Percentiles rank a stretch among this genome's conserved stretches.
These are phyloP conservation scores for Paramormyrops kingsleyae DNA, from an alignment of 2,113 vertebrate species.

Conservation along the genomic window DNA sequence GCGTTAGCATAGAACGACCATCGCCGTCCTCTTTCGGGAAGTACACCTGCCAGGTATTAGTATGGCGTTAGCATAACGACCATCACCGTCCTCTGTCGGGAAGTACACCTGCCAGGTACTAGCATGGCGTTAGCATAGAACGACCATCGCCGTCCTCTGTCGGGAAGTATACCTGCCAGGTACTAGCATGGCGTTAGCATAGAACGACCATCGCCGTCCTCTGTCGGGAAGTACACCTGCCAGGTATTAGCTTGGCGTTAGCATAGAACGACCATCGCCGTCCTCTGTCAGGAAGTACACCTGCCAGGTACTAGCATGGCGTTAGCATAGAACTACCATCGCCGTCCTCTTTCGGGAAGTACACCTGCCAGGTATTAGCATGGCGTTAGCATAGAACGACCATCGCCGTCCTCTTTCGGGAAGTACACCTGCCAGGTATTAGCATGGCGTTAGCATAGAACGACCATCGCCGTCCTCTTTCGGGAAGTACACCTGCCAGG, in stretches of 20 bases:
- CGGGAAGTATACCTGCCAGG: not conserved
- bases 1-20: no score
- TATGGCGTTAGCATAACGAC: not conserved
- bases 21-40: not conserved
- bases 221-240: not conserved
- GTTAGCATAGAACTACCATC: not conserved
- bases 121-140: not conserved
- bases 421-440: not conserved
- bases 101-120: conserved; percentile 72
- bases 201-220: not conserved
- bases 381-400: no score
- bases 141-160: not conserved
- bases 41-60: not conserved
- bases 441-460: not conserved
- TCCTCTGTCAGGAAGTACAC: not conserved
- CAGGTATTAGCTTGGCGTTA: not conserved
- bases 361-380: not conserved
- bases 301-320: not conserved
- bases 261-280: no score
- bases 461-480: no score
- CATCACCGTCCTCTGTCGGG: no score
- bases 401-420: not conserved
- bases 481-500: no score
- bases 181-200: not conserved
- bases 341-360: no score